phyloP scores from a whole-genome alignment of 2,888 invertebrate genomes.

The Drosophila tripunctata region DNA sequence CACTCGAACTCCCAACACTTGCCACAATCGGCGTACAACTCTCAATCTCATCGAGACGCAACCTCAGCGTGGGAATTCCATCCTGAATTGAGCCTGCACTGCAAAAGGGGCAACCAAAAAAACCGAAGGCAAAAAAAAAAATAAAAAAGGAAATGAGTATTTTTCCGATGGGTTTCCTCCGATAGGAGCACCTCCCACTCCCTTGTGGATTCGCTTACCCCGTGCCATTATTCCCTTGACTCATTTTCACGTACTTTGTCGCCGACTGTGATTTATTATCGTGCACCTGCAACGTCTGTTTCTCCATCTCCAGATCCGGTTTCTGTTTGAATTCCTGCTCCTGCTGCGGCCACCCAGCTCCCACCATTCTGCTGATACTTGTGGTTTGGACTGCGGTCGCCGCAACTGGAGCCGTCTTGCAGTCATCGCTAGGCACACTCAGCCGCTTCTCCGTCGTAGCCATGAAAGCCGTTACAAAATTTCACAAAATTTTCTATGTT shows the following conservation, averaged over 20 bases:
- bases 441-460: constrained; percentile 1
- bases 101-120: too few relatives aligned
- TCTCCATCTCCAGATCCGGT: constrained; percentile 4
- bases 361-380: not conserved
- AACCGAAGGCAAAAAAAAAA: too few relatives aligned
- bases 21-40: not conserved
- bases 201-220: not conserved
- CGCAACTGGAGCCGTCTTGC: constrained; percentile 1
- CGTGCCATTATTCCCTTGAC: not conserved
- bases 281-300: not conserved
- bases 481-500: constrained; percentile 2
- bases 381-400: not conserved
- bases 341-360: not conserved
- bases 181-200: not conserved
- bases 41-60: constrained; percentile 12
- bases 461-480: constrained; percentile 17
- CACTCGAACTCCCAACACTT: not conserved
- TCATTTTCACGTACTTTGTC: constrained; percentile 4
- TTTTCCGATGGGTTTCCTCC: not conserved
- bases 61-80: constrained; percentile 12
- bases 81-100: not conserved
- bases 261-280: constrained; percentile 7
- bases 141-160: not conserved
- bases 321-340: too few relatives aligned
- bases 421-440: not conserved